Evolutionary conservation across 2,888 invertebrate genomes (phyloP).

Genomic region (Pegoplata infirma): DNA sequence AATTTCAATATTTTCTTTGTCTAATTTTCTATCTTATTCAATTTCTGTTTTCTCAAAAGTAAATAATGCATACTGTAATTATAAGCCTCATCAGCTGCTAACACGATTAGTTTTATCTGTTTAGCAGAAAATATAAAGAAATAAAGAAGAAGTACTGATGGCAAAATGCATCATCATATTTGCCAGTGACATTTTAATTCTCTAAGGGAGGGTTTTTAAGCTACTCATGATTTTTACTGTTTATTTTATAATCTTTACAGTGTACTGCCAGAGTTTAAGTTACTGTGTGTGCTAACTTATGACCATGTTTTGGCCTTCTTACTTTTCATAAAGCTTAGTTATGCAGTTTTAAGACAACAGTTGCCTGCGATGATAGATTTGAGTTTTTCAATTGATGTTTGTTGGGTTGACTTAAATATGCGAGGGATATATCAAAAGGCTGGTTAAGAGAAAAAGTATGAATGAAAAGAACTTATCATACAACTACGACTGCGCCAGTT

Average conservation of each 20-base stretch:
- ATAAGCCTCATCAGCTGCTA: conserved; percentile 42
- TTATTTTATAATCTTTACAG: too few species aligned
- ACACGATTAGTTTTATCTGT: conserved; percentile 38
- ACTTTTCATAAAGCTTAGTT: not conserved
- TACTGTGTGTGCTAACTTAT: too few species aligned
- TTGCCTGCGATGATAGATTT: not conserved
- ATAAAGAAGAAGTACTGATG: not conserved
- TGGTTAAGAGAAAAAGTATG: too few species aligned
- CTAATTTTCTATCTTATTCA: not conserved
- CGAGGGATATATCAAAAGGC: too few species aligned
- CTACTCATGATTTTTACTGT: conserved; percentile 1
- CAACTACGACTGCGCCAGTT: too few species aligned
- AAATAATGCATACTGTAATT: conserved; percentile 15
- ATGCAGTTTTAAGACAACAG: not conserved
- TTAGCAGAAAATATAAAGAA: conserved; percentile 11
- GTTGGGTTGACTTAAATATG: not conserved
- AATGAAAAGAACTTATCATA: too few species aligned
- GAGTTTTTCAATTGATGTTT: not conserved
- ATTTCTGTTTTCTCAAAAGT: not conserved
- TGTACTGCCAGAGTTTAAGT: too few species aligned
- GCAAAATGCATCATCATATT: conserved; percentile 1
- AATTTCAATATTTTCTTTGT: not conserved
- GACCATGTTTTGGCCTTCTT: not conserved
- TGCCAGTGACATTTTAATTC: conserved; percentile 37
- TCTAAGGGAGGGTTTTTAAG: conserved; percentile 4